Conservation (phyloP, 2,113 vertebrate species). For the Cynocephalus volans region DNA sequence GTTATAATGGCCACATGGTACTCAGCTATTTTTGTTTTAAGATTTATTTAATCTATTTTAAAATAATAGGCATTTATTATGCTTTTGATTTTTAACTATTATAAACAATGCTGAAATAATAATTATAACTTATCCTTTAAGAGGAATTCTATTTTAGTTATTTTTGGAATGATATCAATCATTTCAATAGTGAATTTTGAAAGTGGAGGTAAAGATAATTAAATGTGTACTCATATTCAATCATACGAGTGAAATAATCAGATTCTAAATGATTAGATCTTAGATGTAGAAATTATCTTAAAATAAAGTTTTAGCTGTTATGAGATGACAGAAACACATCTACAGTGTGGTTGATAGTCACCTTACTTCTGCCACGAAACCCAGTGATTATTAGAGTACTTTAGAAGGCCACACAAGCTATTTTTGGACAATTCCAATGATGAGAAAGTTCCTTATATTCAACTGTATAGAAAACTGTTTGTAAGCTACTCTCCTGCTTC, state of each 20-base stretch:
- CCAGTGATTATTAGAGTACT: not conserved
- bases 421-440: not conserved
- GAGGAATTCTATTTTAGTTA: not conserved
- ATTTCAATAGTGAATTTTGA: not conserved
- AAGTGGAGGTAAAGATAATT: not conserved
- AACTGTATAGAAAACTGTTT: not conserved
- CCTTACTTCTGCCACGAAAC: not conserved
- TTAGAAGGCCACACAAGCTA: not conserved
- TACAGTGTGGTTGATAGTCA: not conserved
- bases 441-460: not conserved
- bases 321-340: not conserved
- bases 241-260: not conserved
- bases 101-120: not conserved
- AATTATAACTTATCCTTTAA: not conserved
- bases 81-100: not conserved
- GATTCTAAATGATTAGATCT: conserved; percentile 1
- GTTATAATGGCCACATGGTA: not conserved
- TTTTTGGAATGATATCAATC: not conserved
- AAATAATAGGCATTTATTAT: not conserved
- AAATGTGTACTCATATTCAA: not conserved
- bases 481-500: not conserved
- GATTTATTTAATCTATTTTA: not conserved
- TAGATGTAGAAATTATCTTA: not conserved
- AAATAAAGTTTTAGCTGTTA: not conserved
- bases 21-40: not conserved